These are phyloP conservation scores for Cephus sareptanus DNA, from an alignment of 2,888 invertebrate species.

Conservation along the genomic window DNA sequence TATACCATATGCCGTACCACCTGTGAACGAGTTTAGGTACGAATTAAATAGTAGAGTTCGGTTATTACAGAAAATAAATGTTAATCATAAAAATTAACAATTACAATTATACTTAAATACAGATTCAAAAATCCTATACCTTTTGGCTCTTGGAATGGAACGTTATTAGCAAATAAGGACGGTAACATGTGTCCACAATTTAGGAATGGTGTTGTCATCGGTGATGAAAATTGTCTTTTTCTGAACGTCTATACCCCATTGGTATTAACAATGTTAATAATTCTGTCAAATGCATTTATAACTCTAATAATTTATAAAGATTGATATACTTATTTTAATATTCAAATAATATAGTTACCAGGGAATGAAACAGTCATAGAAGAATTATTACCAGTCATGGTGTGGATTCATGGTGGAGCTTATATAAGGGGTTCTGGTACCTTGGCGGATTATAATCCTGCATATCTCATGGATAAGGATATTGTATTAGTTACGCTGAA, in stretches of 20 bases:
- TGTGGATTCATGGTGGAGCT: conserved; percentile 38
- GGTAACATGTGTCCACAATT: conserved; percentile 32
- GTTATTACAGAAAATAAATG: neutral
- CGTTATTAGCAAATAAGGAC: conserved; percentile 26
- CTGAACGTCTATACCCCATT: conserved; percentile 35
- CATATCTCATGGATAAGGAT: conserved; percentile 41
- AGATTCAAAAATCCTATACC: conserved; percentile 39
- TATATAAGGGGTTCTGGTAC: neutral
- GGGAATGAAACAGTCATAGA: neutral
- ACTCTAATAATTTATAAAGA: too few species aligned
- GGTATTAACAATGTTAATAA: conserved; percentile 16
- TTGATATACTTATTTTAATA: neutral
- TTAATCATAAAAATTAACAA: neutral
- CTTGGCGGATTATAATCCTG: conserved; percentile 19
- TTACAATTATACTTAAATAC: neutral
- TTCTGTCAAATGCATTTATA: too few species aligned
- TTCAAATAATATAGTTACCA: neutral
- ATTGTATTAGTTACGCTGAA: conserved; percentile 39
- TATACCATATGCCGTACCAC: conserved; percentile 39
- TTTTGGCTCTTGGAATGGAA: conserved; percentile 33
- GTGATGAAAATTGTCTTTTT: conserved; percentile 32
- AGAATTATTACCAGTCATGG: conserved; percentile 26
- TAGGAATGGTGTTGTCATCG: conserved; percentile 8
- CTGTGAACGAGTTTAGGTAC: conserved; percentile 31
- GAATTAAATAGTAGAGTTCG: neutral